A percentile compares a stretch with the other conserved stretches of the same genome.
Evolutionary conservation across 2,888 invertebrate genomes (phyloP).

Genomic region (Phrixothrix hirtus): DNA sequence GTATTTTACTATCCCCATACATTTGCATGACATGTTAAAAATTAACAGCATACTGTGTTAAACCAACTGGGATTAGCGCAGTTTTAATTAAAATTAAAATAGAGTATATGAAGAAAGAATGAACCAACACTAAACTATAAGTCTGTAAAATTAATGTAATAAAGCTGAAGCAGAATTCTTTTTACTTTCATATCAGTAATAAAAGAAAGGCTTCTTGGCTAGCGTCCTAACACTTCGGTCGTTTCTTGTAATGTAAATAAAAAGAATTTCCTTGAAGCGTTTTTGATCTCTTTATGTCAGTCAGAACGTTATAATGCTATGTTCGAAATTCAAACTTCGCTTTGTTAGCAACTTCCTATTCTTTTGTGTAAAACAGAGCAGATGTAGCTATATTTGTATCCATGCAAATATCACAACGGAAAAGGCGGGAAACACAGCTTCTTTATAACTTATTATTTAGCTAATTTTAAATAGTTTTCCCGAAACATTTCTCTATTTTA

Average conservation of each 20-base stretch:
- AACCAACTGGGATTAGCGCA: conserved; percentile 16
- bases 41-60: conserved; percentile 11
- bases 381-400: conserved; percentile 22
- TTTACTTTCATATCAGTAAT: not conserved
- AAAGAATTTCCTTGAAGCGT: conserved; percentile 10
- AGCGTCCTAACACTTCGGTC: conserved; percentile 7
- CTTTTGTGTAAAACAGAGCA: conserved; percentile 18
- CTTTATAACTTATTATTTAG: conserved; percentile 1
- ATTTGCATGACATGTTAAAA: conserved; percentile 10
- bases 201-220: not conserved
- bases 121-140: conserved; percentile 13
- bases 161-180: conserved; percentile 11
- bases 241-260: conserved; percentile 12
- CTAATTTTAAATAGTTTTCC: conserved; percentile 13
- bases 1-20: conserved; percentile 9
- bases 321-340: conserved; percentile 21
- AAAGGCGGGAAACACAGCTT: conserved; percentile 9
- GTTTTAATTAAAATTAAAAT: conserved; percentile 28
- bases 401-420: conserved; percentile 23
- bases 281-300: conserved; percentile 19
- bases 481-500: too few relatives aligned
- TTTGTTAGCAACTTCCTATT: conserved; percentile 26
- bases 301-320: conserved; percentile 18
- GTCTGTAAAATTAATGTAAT: conserved; percentile 7
- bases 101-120: conserved; percentile 13